These are phyloP conservation scores for Psilanteris sp. DNA, from an alignment of 1,140 invertebrate species.

Conservation along the genomic window DNA sequence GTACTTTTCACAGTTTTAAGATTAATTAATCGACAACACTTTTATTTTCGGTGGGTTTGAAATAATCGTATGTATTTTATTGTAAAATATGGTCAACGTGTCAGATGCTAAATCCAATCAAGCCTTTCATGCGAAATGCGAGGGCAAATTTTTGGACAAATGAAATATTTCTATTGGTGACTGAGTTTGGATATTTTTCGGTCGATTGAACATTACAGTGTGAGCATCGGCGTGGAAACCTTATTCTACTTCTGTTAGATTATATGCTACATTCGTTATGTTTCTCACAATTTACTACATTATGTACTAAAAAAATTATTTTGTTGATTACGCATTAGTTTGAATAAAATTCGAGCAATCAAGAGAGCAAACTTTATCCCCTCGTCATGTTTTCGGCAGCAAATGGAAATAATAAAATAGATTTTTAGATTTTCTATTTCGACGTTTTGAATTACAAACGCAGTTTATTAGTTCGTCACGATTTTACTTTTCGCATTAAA, in stretches of 20 bases:
- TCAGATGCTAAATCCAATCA: constrained; percentile 38
- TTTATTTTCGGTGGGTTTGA: constrained; percentile 40
- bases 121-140: constrained; percentile 58
- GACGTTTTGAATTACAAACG: too few relatives aligned
- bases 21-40: constrained; percentile 38
- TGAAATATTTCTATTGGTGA: constrained; percentile 73
- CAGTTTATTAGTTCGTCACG: too few relatives aligned
- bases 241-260: constrained; percentile 70
- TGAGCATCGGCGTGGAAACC: constrained; percentile 70
- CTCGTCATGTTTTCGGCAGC: too few relatives aligned
- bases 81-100: constrained; percentile 35
- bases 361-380: too few relatives aligned
- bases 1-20: background rate
- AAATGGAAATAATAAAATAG: too few relatives aligned
- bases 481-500: too few relatives aligned
- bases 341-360: constrained; percentile 25
- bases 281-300: constrained; percentile 59
- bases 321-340: constrained; percentile 35
- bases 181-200: constrained; percentile 74
- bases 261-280: constrained; percentile 53
- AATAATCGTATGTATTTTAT: constrained; percentile 62
- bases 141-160: constrained; percentile 69
- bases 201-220: constrained; percentile 72
- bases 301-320: constrained; percentile 62
- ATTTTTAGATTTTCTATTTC: too few relatives aligned